Percentiles rank a stretch among this genome's conserved stretches.
Conservation (phyloP, 2,113 vertebrate species). For the Dromas ardeola region DNA sequence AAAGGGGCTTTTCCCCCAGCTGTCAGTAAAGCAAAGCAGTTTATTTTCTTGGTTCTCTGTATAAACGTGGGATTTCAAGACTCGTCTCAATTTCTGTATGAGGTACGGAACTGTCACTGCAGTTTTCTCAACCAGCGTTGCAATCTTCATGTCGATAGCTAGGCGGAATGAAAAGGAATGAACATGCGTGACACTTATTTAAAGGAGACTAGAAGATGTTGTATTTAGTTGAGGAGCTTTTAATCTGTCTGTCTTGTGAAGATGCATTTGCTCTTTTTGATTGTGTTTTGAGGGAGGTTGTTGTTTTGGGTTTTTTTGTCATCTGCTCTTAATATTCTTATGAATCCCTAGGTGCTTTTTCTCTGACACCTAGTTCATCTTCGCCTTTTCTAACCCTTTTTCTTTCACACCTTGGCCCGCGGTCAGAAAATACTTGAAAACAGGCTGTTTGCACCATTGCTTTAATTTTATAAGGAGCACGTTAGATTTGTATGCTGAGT, state of each 20-base stretch:
- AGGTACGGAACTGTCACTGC: not conserved
- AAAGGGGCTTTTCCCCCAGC: not conserved
- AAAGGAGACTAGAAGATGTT: not conserved
- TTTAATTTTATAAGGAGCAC: not conserved
- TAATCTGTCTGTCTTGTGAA: not conserved
- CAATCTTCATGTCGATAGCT: fast-evolving
- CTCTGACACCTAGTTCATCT: not conserved
- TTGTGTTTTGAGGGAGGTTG: not conserved
- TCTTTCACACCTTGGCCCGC: not conserved
- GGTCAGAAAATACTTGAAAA: not conserved
- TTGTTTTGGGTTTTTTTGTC: not conserved
- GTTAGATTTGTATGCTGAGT: not conserved
- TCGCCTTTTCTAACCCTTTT: not conserved
- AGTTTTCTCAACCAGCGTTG: fast-evolving
- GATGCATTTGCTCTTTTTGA: not conserved
- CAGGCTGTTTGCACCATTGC: not conserved
- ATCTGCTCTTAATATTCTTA: not conserved
- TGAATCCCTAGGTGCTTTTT: not conserved
- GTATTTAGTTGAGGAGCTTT: not conserved
- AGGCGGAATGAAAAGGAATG: not conserved
- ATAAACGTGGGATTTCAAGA: not conserved
- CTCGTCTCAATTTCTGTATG: fast-evolving
- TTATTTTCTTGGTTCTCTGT: not conserved
- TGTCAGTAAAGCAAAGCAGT: not conserved
- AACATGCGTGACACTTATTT: not conserved